Evolutionary conservation across 2,888 invertebrate genomes (phyloP), one percentile per base, ranked within the genome.

Genomic region (Therioaphis trifolii): DNA sequence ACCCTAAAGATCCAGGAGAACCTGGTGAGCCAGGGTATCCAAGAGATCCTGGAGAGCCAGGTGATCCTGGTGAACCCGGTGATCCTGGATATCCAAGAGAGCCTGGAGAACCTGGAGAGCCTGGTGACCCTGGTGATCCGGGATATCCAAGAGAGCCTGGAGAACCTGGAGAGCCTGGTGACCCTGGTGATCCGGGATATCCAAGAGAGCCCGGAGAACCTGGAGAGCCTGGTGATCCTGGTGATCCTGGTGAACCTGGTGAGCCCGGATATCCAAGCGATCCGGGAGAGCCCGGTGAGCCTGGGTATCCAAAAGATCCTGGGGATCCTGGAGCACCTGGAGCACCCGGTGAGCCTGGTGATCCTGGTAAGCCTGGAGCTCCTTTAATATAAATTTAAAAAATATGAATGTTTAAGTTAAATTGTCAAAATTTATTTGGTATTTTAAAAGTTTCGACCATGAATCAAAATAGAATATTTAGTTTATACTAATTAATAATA

Each of bases 121-220:
- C 86, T 58, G 87, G 86, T 77, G 84, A 82, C 15, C 87, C 87
- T 85, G 85, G 84, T 87, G 77, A 85, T 24, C 86, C 86, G 84
- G 88, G 88, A 46, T 92, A 90, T 76, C 87, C 88, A 21, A 88
- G 87, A 43, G 86, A 85, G 78, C 86, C 87, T 9, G 87, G 86
- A 66, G 40, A 86, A 1, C 85, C 85, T 7, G 86, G 85, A 2
- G 29, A 66, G 46, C 88, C 88, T 43, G 89, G 89, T 2, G 88
- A 86, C 49, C 87, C 88, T 61, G 87, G 87, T 7, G 86, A 58
- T 61, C 76, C 84, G 27, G 77, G 52, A n/a, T 58, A 29, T 43
- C 84, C 84, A 76, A n/a, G n/a, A n/a, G n/a, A n/a, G n/a, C n/a
- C n/a, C n/a, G n/a, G n/a, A n/a, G n/a, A n/a, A n/a, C 69, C 18